Conservation (phyloP, 2,797 vertebrate genomes). For the Crypturellus tataupa region DNA sequence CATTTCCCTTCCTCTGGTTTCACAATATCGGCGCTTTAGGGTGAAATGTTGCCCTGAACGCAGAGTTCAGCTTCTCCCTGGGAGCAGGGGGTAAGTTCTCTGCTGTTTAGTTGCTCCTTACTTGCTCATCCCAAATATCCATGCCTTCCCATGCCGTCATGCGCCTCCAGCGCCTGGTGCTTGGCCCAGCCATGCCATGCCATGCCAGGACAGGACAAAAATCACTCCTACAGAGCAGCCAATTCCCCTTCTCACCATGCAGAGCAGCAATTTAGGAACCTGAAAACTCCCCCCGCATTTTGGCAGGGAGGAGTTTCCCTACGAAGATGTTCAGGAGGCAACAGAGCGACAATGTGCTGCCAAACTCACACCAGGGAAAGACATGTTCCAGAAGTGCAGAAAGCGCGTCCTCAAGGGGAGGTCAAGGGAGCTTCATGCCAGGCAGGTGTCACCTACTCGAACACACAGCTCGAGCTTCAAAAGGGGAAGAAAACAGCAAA, state of each 20-base stretch:
- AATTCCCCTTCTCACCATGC: neutral
- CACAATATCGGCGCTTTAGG: neutral
- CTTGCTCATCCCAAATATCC: neutral
- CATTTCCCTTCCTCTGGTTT: neutral
- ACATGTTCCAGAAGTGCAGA: neutral
- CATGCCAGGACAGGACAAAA: neutral
- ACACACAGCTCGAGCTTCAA: neutral
- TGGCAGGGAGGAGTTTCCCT: neutral
- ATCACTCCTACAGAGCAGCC: neutral
- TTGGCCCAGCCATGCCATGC: neutral
- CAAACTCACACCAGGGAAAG: neutral
- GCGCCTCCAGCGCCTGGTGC: neutral
- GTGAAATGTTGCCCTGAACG: neutral
- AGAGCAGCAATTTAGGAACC: neutral
- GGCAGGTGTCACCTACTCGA: neutral
- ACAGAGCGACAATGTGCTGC: neutral
- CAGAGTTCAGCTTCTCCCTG: constrained; percentile 8
- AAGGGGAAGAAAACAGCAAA: neutral
- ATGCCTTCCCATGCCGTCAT: neutral
- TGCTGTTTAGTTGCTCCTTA: accelerated
- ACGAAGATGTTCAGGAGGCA: neutral
- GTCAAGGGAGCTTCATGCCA: neutral
- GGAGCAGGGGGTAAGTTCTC: neutral
- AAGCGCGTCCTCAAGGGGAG: neutral
- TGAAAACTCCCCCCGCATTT: neutral